Percentiles rank a stretch among this genome's conserved stretches.
phyloP scores from a whole-genome alignment of 2,888 invertebrate species.

The Abscondita cerata region DNA sequence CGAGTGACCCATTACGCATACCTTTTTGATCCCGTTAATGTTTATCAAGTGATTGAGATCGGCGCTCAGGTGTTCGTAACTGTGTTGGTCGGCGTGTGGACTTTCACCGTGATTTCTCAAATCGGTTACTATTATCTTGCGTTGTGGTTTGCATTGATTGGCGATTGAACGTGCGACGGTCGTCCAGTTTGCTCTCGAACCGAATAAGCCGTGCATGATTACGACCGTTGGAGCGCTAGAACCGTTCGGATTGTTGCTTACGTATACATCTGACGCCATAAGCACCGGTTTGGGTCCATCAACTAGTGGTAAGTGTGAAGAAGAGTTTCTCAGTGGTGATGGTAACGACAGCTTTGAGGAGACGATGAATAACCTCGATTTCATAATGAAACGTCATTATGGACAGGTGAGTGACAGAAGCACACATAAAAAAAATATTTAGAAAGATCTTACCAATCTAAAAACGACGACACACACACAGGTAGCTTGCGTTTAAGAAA shows the following conservation, averaged over 20 bases:
- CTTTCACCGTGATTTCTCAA: constrained; percentile 96
- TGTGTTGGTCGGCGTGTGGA: constrained; percentile 76
- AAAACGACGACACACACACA: too few relatives aligned
- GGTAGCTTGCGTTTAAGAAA: too few relatives aligned
- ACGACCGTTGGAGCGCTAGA: constrained; percentile 68
- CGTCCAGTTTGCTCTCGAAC: constrained; percentile 86
- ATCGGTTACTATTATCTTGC: constrained; percentile 83
- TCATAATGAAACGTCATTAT: constrained; percentile 1
- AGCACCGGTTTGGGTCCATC: constrained; percentile 47
- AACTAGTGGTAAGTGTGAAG: not conserved
- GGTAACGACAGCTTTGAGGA: not conserved
- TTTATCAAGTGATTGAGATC: constrained; percentile 75
- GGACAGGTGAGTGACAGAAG: too few relatives aligned
- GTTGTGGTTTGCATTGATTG: constrained; percentile 67
- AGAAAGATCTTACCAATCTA: too few relatives aligned
- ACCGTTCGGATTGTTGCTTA: constrained; percentile 45
- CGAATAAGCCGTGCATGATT: constrained; percentile 87
- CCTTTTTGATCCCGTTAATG: constrained; percentile 68
- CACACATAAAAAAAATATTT: too few relatives aligned
- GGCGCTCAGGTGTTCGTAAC: constrained; percentile 74
- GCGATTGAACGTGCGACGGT: constrained; percentile 75
- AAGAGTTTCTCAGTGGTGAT: not conserved
- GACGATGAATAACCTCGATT: not conserved
- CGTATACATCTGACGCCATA: constrained; percentile 73
- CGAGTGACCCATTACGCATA: constrained; percentile 85